Conservation (phyloP, 2,797 vertebrate genomes). For the Halcyon leucocephala region DNA sequence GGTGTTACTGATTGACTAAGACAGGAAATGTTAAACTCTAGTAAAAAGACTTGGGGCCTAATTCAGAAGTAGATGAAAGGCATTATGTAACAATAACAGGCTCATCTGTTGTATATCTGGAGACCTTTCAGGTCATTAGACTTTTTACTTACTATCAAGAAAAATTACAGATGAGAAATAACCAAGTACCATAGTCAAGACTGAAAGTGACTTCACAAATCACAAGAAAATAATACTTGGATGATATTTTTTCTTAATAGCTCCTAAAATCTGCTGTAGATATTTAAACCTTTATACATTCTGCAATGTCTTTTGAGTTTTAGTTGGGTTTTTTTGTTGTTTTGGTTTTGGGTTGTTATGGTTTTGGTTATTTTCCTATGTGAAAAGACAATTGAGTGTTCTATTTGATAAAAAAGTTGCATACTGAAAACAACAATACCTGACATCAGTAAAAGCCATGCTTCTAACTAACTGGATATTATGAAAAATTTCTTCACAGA, state of each 20-base stretch:
- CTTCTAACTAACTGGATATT: not conserved
- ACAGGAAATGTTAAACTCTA: not conserved
- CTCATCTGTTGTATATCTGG: not conserved
- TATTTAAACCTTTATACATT: not conserved
- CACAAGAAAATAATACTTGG: not conserved
- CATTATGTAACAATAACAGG: not conserved
- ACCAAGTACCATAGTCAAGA: not conserved
- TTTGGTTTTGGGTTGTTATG: too few relatives aligned
- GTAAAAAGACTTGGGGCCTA: not conserved
- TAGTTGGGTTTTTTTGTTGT: not conserved
- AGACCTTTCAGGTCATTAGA: not conserved
- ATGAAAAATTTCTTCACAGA: too few relatives aligned
- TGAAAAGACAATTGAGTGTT: not conserved
- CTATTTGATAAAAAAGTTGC: not conserved
- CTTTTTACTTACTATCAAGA: not conserved
- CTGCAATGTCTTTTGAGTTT: not conserved
- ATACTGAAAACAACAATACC: not conserved
- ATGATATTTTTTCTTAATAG: not conserved
- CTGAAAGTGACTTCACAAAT: not conserved
- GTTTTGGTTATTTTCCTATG: not conserved
- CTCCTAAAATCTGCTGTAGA: not conserved
- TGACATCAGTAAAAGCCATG: not conserved
- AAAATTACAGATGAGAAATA: slow-evolving; percentile 25
- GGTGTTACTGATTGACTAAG: not conserved
- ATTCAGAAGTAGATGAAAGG: not conserved